A percentile compares a stretch with the other conserved stretches of the same genome.
phyloP scores from a whole-genome alignment of 2,113 vertebrate species.

The Eretmodus cyanostictus region DNA sequence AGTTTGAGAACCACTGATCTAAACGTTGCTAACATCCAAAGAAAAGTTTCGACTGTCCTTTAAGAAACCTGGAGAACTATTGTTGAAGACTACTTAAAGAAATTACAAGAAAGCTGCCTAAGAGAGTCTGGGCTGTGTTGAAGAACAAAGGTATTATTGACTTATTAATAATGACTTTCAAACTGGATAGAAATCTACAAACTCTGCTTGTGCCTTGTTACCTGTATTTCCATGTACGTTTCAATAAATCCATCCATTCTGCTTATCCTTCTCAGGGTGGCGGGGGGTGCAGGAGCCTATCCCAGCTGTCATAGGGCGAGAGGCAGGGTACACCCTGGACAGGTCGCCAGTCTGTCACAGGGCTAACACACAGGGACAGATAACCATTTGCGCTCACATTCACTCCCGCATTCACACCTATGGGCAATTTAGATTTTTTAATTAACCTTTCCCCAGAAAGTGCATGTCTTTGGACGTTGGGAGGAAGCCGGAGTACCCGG shows the following conservation, averaged over 20 bases:
- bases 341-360: fast-evolving
- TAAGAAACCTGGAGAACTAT: background rate
- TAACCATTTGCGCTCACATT: fast-evolving
- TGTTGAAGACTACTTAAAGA: background rate
- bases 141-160: background rate
- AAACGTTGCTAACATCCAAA: background rate
- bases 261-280: fast-evolving
- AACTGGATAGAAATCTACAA: background rate
- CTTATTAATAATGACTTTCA: background rate
- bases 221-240: fast-evolving
- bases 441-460: fast-evolving
- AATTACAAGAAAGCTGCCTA: background rate
- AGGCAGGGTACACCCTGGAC: background rate
- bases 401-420: background rate
- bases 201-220: background rate
- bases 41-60: background rate
- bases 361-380: background rate
- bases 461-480: fast-evolving
- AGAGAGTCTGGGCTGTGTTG: background rate
- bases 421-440: background rate
- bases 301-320: background rate
- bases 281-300: background rate
- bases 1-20: background rate
- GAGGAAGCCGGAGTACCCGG: background rate
- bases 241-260: fast-evolving